Conservation (phyloP, 2,113 vertebrate genomes). For the Noctilio leporinus region DNA sequence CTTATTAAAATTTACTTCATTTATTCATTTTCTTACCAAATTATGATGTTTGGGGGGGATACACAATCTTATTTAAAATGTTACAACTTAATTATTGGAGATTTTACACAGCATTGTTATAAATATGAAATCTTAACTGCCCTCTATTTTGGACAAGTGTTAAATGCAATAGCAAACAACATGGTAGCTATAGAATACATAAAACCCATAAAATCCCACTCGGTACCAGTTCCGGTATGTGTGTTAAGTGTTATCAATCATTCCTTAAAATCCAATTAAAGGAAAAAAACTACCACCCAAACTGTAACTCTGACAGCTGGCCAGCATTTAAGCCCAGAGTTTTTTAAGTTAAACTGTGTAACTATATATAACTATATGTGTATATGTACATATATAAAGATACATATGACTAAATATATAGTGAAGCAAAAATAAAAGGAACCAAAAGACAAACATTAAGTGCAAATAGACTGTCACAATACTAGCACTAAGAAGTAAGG, state of each 20-base stretch:
- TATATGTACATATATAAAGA: not conserved
- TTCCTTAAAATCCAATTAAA: not conserved
- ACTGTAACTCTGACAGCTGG: not conserved
- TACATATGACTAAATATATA: not conserved
- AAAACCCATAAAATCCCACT: not conserved
- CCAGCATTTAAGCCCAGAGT: not conserved
- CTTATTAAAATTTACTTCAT: conserved; percentile 22
- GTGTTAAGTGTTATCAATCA: not conserved
- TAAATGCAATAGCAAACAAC: not conserved
- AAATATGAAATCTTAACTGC: not conserved
- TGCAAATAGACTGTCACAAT: not conserved
- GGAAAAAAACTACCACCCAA: not conserved
- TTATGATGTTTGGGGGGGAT: not conserved
- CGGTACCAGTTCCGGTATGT: not conserved
- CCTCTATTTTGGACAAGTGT: not conserved
- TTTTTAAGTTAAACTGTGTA: not conserved
- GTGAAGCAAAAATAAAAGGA: not conserved
- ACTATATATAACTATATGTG: not conserved
- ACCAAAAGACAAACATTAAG: not conserved
- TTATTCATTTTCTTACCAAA: conserved; percentile 14
- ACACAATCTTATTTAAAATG: not conserved
- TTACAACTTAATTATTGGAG: not conserved
- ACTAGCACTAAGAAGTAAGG: not conserved
- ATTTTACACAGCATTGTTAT: not conserved
- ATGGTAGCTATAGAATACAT: not conserved